Base-by-base conservation (phyloP, 2,113 vertebrate species). In the Tetrao urogallus region DNA sequence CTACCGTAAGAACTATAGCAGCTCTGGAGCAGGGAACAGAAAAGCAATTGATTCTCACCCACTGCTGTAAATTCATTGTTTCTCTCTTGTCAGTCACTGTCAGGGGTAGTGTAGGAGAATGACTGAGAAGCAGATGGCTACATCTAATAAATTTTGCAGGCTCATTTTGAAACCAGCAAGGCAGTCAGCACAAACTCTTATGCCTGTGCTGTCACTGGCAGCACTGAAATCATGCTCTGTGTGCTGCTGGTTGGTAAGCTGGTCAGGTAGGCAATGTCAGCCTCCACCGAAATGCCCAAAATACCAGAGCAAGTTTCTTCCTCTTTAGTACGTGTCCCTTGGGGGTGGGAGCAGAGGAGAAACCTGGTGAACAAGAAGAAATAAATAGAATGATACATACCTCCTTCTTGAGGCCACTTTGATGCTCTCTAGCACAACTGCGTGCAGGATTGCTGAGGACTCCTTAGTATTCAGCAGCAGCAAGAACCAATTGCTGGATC, bases 51-150 rank as follows among this genome's bases (percentile, higher is more conserved):
- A 89, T 93, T 93, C 32, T 58, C 92, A 91, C 87, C 85, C 89
- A 89, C 91, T 93, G 75, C 89, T 74, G 82, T 96, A 96, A 93
- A 91, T 92, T 93, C 91, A 92, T 93, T 96, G 94, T 96, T 96
- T 96, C 87, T 94, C 42, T 91, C 82, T 88, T 89, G 87, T 93
- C 95, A 92, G 50, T 95, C 94, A 94, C 87, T 92, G 91, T 93
- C 95, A 93, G 71, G n/a, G 50, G 56, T 82, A 85, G 85, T 91
- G 93, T 92, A 95, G 93, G 89, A 96, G 94, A 96, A 92, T 43
- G 67, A 67, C 92, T 92, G 91, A 93, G 92, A 96, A 96, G 89
- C 96, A 96, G 92, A 95, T 96, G 94, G 95, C 84, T 95, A 77
- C 89, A 94, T 88, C 91, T 93, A 96, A 94, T 93, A 93, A 80